Evolutionary conservation across 2,113 vertebrate genomes (phyloP).

Genomic region (Caretta caretta): DNA sequence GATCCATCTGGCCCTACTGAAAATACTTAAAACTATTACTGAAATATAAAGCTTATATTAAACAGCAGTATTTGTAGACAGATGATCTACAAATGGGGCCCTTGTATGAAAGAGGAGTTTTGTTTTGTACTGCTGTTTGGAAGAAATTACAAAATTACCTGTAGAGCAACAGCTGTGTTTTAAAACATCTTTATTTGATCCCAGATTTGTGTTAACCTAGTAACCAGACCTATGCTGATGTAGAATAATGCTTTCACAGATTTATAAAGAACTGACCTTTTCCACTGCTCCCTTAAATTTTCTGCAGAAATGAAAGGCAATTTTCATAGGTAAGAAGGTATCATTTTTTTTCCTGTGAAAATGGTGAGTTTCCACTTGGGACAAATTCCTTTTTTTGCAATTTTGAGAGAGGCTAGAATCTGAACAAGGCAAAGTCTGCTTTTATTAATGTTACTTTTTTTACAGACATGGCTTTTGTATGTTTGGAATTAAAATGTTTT

Average conservation of each 20-base stretch:
- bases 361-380: conserved; percentile 46
- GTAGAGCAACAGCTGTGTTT: background rate
- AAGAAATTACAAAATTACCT: background rate
- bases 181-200: background rate
- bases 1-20: background rate
- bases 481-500: conserved; percentile 66
- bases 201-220: background rate
- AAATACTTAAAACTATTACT: background rate
- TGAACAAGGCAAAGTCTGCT: conserved; percentile 54
- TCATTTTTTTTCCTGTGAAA: conserved; percentile 42
- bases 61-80: background rate
- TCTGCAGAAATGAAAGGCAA: background rate
- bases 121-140: background rate
- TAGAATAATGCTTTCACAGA: conserved; percentile 62
- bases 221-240: conserved; percentile 1
- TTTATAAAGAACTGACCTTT: conserved; percentile 33
- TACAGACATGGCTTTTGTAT: conserved; percentile 40
- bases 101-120: background rate
- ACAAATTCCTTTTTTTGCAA: conserved; percentile 32
- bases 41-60: background rate
- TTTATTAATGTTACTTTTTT: conserved; percentile 63
- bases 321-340: conserved; percentile 27
- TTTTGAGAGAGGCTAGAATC: conserved; percentile 30
- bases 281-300: too few species aligned
- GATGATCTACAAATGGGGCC: background rate